A percentile compares a stretch with the other conserved stretches of the same genome.
Evolutionary conservation across 2,888 invertebrate genomes (phyloP).

Genomic region (Perizoma flavofasciatum): DNA sequence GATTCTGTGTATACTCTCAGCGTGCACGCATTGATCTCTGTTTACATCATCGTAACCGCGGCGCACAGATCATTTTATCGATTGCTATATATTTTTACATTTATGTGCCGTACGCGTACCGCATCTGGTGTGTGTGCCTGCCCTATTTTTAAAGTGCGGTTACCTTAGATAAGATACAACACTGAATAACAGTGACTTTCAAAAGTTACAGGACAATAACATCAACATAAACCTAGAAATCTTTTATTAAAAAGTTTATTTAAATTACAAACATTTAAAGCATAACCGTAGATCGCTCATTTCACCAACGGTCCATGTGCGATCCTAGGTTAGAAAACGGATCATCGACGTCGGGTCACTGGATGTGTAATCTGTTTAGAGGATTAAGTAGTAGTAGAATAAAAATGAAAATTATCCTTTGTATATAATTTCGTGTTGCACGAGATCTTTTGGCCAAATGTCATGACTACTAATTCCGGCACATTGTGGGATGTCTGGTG

Average conservation of each 20-base stretch:
- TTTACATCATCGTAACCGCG: constrained; percentile 60
- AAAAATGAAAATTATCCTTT: constrained; percentile 37
- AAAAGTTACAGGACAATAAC: constrained; percentile 35
- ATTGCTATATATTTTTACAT: constrained; percentile 62
- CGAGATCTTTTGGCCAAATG: constrained; percentile 33
- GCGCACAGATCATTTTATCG: constrained; percentile 65
- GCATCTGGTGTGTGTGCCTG: constrained; percentile 65
- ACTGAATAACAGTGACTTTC: constrained; percentile 40
- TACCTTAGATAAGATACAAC: constrained; percentile 55
- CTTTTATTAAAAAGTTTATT: too few species aligned
- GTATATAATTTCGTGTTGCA: constrained; percentile 28
- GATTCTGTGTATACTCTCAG: constrained; percentile 35
- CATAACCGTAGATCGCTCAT: too few species aligned
- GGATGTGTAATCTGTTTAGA: constrained; percentile 19
- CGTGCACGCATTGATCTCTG: constrained; percentile 48
- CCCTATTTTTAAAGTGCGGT: constrained; percentile 70
- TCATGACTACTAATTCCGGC: constrained; percentile 50
- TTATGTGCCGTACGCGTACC: constrained; percentile 56
- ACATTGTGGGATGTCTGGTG: constrained; percentile 42
- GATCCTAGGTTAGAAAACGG: too few species aligned
- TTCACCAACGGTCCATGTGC: too few species aligned
- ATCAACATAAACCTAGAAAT: too few species aligned
- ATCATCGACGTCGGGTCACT: constrained; percentile 15
- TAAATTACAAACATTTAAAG: too few species aligned
- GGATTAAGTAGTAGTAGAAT: constrained; percentile 4